Evolutionary conservation across 1,140 invertebrate genomes (phyloP), one percentile per base, ranked within the genome.

Genomic region (Lepidurus apus): DNA sequence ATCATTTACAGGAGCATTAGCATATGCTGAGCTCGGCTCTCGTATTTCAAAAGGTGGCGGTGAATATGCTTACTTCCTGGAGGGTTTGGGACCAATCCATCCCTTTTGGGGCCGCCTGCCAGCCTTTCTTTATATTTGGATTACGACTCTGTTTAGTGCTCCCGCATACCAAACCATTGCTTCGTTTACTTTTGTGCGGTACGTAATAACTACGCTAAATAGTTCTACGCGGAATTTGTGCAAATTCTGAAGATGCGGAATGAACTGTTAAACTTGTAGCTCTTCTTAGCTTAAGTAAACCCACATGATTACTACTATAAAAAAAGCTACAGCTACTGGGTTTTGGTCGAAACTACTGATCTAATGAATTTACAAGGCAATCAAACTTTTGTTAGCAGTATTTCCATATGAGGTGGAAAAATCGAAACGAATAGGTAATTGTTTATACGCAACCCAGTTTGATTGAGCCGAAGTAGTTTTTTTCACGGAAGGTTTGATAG

Each of bases 41-140:
- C 93, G 94, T 92, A 94, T 95, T 85, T 93, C 94, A 77, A 95
- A 94, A 82, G 96, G 95, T 77, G 95, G 95, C 45, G 95, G 93
- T 44, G 95, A 96, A 84, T 96, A 96, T 34, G 34, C 34, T 34
- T 34, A 4, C 34, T 34, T 34, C 34, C 34, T 34, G 34, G 34
- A 34, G 34, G 34, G 80, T 1, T 83, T 83, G 65, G 81, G 83
- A 0, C 78, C 80, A 13, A 45, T 82, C 7, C 79, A 81, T 8
- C 44, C 73, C n/a, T 80, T 80, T 24, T 79, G 81, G 76, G 83
- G 83, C 5, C 80, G 81, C 10, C 65, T 83, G 8, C 80, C 82
- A 0, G 84, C 83, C 6, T 86, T 84, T 74, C 76, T 86, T 6
- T 83, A 81, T 73, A 74, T 82, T 1, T 85, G 85, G 85, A 82